A percentile compares a stretch with the other conserved stretches of the same genome.
phyloP scores from a whole-genome alignment of 2,888 invertebrate species.

The Lasioglossum leucozonium region DNA sequence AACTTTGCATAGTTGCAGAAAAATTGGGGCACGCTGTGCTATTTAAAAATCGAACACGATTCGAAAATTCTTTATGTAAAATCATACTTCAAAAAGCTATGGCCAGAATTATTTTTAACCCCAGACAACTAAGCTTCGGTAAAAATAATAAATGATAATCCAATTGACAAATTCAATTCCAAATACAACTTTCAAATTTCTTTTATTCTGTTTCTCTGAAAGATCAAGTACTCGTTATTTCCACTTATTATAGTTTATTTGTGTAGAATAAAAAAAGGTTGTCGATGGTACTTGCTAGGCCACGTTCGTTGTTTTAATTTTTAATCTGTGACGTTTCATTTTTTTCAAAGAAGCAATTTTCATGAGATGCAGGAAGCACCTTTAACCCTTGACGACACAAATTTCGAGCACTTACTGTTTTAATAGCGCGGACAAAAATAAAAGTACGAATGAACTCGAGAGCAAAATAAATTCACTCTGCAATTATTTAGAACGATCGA shows the following conservation, averaged over 20 bases:
- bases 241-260: too few relatives aligned
- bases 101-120: too few relatives aligned
- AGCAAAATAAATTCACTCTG: slow-evolving; percentile 59
- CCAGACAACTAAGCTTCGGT: too few relatives aligned
- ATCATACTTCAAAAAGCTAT: too few relatives aligned
- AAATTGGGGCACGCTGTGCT: neutral
- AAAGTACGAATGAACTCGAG: slow-evolving; percentile 5
- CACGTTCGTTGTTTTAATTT: neutral
- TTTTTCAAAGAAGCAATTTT: neutral
- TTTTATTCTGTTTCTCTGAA: too few relatives aligned
- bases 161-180: too few relatives aligned
- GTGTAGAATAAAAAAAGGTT: too few relatives aligned
- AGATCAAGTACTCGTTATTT: too few relatives aligned
- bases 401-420: slow-evolving; percentile 34
- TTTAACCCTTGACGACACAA: slow-evolving; percentile 4
- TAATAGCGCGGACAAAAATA: slow-evolving; percentile 22
- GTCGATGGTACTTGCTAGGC: too few relatives aligned
- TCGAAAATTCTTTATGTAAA: too few relatives aligned
- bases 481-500: slow-evolving; percentile 65
- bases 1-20: neutral
- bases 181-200: too few relatives aligned
- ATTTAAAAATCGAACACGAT: neutral
- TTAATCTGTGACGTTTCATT: neutral
- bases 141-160: too few relatives aligned
- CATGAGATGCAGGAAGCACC: neutral